Evolutionary conservation across 2,888 invertebrate species (phyloP).

Genomic region (Ormyrus nitidulus): DNA sequence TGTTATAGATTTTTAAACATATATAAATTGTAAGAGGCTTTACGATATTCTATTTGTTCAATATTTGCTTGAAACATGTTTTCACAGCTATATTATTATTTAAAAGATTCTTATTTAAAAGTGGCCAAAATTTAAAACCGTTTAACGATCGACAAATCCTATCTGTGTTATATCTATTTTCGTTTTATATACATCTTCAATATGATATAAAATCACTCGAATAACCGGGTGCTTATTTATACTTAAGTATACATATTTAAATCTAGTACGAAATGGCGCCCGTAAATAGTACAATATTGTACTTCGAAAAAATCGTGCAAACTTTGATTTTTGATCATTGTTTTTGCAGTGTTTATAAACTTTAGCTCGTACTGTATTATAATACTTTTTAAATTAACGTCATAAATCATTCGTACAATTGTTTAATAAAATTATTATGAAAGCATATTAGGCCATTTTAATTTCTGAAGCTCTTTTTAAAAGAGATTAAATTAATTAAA

Average conservation of each 20-base stretch:
- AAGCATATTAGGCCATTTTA: conserved; percentile 27
- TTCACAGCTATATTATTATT: conserved; percentile 20
- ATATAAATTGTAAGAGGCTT: conserved; percentile 45
- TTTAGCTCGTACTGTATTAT: not conserved
- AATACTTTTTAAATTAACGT: not conserved
- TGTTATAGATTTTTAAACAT: conserved; percentile 36
- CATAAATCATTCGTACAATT: conserved; percentile 4
- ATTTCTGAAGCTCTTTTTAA: not conserved
- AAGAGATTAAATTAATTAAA: not conserved
- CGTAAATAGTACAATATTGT: conserved; percentile 18
- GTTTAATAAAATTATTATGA: conserved; percentile 10
- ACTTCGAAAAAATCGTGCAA: conserved; percentile 29
- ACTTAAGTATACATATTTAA: conserved; percentile 30
- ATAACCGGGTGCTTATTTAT: conserved; percentile 10
- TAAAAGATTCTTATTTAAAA: conserved; percentile 34
- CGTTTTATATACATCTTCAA: conserved; percentile 52
- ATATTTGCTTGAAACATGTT: conserved; percentile 15
- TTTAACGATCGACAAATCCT: conserved; percentile 34
- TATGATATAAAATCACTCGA: conserved; percentile 39
- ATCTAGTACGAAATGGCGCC: conserved; percentile 28
- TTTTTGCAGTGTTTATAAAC: not conserved
- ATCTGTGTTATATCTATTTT: conserved; percentile 49
- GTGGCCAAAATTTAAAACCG: conserved; percentile 32
- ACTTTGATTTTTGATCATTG: conserved; percentile 18
- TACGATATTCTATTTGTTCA: conserved; percentile 34